A percentile compares a stretch with the other conserved stretches of the same genome.
phyloP scores from a whole-genome alignment of 1,140 invertebrate species.

The Hestina assimilis region DNA sequence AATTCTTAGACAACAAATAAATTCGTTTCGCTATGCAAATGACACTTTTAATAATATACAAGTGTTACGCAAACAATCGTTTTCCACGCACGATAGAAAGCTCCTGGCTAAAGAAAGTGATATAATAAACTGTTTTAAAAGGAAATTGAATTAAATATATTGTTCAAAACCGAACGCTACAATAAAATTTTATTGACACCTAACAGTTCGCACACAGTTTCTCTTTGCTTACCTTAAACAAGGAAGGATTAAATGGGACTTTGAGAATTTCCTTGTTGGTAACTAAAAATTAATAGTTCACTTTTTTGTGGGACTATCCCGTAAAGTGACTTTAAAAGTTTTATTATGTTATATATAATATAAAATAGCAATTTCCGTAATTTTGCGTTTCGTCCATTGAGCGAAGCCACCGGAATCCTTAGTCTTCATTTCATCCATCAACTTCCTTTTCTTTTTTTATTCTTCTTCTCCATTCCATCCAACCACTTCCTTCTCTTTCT shows the following conservation, averaged over 20 bases:
- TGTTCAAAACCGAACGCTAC: slow-evolving; percentile 7
- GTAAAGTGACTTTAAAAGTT: too few species aligned
- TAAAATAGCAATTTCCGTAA: too few species aligned
- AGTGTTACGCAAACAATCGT: slow-evolving; percentile 11
- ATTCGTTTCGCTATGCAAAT: slow-evolving; percentile 20
- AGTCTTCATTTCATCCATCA: too few species aligned
- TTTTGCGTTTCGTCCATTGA: too few species aligned
- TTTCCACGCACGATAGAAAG: slow-evolving; percentile 13
- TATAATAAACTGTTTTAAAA: slow-evolving; percentile 21
- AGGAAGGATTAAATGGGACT: slow-evolving; percentile 1
- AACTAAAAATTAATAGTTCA: too few species aligned
- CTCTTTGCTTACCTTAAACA: slow-evolving; percentile 1
- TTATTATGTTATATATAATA: too few species aligned
- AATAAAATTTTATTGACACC: slow-evolving; percentile 21
- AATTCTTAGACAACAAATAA: slow-evolving; percentile 3
- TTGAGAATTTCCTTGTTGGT: too few species aligned
- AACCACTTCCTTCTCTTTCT: too few species aligned
- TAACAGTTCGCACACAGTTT: slow-evolving; percentile 8
- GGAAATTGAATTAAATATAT: slow-evolving; percentile 22
- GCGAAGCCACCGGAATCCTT: too few species aligned
- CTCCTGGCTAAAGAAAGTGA: slow-evolving; percentile 22
- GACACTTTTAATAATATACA: slow-evolving; percentile 10
- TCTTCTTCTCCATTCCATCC: too few species aligned
- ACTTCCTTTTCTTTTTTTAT: too few species aligned
- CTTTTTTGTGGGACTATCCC: too few species aligned